Evolutionary conservation across 2,888 invertebrate genomes (phyloP).

Genomic region (Salticus scenicus): DNA sequence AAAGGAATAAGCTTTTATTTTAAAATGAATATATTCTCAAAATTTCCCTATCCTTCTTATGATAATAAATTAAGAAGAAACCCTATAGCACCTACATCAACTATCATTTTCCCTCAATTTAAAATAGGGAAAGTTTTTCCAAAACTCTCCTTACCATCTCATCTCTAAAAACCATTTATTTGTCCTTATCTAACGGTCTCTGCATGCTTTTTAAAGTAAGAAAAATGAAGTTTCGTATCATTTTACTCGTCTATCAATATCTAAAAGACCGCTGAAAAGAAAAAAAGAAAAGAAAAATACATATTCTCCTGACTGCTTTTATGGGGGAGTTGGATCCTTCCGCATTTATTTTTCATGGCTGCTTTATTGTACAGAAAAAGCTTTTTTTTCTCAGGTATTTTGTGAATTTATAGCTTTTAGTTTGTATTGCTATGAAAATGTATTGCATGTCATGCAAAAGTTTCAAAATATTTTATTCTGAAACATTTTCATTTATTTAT

Average conservation of each 20-base stretch:
- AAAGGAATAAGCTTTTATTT: too few species aligned
- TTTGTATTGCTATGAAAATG: too few species aligned
- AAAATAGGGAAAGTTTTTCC: neutral
- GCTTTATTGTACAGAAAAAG: neutral
- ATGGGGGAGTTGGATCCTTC: conserved; percentile 2
- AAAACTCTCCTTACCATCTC: neutral
- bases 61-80: too few species aligned
- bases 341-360: neutral
- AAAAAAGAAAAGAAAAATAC: neutral
- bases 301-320: neutral
- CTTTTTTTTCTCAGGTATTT: neutral
- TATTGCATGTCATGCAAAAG: too few species aligned
- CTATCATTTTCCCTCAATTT: neutral
- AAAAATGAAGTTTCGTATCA: conserved; percentile 47
- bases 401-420: too few species aligned
- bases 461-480: too few species aligned
- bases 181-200: conserved; percentile 37
- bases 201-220: conserved; percentile 47
- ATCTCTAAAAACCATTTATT: conserved; percentile 56
- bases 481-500: too few species aligned
- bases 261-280: neutral
- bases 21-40: too few species aligned
- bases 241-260: conserved; percentile 44
- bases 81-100: too few species aligned
- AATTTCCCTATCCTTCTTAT: too few species aligned